Percentiles rank a stretch among this genome's conserved stretches.
These are phyloP conservation scores for Rhamphomyia laevipes DNA, from an alignment of 2,888 invertebrate genomes.

Conservation along the genomic window DNA sequence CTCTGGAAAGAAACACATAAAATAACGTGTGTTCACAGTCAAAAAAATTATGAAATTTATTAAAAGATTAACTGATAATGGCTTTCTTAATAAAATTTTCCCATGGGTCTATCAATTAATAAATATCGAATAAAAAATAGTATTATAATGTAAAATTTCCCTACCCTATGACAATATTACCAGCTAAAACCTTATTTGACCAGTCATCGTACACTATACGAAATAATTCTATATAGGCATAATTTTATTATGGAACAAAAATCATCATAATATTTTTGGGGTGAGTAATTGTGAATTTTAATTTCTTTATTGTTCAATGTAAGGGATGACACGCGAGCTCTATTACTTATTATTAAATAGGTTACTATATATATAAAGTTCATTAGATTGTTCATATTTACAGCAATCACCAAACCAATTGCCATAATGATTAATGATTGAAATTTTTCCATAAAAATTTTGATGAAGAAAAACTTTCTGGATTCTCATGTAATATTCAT, in stretches of 20 bases:
- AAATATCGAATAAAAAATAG: slow-evolving; percentile 5
- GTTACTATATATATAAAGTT: background rate
- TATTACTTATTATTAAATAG: background rate
- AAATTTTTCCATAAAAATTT: background rate
- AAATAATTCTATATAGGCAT: background rate
- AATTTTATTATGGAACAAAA: background rate
- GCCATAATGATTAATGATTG: background rate
- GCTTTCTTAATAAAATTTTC: slow-evolving; percentile 3
- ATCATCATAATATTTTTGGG: background rate
- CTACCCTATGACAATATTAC: background rate
- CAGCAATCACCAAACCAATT: slow-evolving; percentile 2
- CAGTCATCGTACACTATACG: background rate
- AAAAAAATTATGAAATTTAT: no score
- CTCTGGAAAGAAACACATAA: no score
- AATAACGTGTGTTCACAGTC: no score
- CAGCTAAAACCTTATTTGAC: background rate
- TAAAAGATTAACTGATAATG: no score
- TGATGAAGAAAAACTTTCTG: background rate
- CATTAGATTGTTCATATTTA: background rate
- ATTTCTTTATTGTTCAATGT: background rate
- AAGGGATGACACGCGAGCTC: slow-evolving; percentile 2
- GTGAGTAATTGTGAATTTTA: background rate
- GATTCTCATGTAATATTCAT: background rate
- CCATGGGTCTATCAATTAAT: slow-evolving; percentile 10
- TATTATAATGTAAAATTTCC: background rate